phyloP scores from a whole-genome alignment of 2,113 vertebrate genomes.

The Lampris megalopsis region DNA sequence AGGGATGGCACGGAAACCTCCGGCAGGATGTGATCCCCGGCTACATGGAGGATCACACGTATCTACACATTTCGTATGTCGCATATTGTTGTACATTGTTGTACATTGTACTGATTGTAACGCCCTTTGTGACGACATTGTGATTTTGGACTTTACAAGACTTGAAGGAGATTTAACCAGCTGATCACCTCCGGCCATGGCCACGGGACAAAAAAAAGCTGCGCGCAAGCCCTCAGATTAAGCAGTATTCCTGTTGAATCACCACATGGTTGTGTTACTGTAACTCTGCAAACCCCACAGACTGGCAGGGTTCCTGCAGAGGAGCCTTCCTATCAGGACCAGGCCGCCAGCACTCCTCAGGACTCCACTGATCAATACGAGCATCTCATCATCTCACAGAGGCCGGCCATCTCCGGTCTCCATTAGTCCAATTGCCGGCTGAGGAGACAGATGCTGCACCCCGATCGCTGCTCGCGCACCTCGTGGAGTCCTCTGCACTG shows the following conservation, averaged over 20 bases:
- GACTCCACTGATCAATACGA: constrained; percentile 61
- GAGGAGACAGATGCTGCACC: constrained; percentile 29
- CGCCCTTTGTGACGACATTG: no score
- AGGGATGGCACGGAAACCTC: no score
- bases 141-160: no score
- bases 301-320: constrained; percentile 12
- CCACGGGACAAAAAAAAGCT: not conserved
- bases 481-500: constrained; percentile 20
- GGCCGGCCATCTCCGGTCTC: constrained; percentile 44
- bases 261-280: constrained; percentile 18
- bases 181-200: no score
- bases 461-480: constrained; percentile 20
- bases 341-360: constrained; percentile 36
- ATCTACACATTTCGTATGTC: no score
- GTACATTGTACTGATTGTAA: no score
- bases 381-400: constrained; percentile 18
- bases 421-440: constrained; percentile 49
- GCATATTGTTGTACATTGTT: no score
- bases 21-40: no score
- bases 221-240: not conserved
- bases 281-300: constrained; percentile 4
- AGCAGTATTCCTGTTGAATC: constrained; percentile 19
- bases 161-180: no score
- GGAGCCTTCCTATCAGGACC: constrained; percentile 38
- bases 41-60: no score